A percentile compares a stretch with the other conserved stretches of the same genome.
These are phyloP conservation scores for Helicoverpa armigera DNA, from an alignment of 1,140 invertebrate genomes.

Conservation along the genomic window DNA sequence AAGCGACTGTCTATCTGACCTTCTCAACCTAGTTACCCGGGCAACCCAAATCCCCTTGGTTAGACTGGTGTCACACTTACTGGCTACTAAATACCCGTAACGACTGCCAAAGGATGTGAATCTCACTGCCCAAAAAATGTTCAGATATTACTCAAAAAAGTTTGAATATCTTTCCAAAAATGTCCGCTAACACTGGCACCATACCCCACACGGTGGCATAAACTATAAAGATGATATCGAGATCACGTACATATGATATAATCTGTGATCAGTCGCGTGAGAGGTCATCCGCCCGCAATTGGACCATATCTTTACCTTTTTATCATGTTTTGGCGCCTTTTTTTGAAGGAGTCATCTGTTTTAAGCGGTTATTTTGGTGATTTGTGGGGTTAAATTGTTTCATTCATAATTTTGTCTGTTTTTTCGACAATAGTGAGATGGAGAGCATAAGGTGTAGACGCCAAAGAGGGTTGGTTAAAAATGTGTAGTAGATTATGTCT, in stretches of 20 bases:
- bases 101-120: neutral
- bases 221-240: conserved; percentile 62
- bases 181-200: conserved; percentile 36
- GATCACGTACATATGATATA: conserved; percentile 66
- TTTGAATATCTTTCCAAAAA: neutral
- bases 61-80: no score
- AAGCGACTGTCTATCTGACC: no score
- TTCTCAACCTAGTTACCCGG: no score
- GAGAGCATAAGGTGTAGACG: no score
- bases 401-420: neutral
- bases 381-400: neutral
- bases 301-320: conserved; percentile 44
- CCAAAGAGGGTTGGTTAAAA: no score
- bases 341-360: neutral
- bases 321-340: conserved; percentile 13
- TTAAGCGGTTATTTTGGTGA: neutral
- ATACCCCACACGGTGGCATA: conserved; percentile 35
- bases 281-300: conserved; percentile 50
- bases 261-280: conserved; percentile 57
- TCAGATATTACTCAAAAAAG: neutral
- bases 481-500: no score
- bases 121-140: neutral
- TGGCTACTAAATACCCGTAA: no score
- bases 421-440: no score
- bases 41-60: no score